phyloP scores from a whole-genome alignment of 2,888 invertebrate genomes.

The Spatulosminthurus flaviceps region DNA sequence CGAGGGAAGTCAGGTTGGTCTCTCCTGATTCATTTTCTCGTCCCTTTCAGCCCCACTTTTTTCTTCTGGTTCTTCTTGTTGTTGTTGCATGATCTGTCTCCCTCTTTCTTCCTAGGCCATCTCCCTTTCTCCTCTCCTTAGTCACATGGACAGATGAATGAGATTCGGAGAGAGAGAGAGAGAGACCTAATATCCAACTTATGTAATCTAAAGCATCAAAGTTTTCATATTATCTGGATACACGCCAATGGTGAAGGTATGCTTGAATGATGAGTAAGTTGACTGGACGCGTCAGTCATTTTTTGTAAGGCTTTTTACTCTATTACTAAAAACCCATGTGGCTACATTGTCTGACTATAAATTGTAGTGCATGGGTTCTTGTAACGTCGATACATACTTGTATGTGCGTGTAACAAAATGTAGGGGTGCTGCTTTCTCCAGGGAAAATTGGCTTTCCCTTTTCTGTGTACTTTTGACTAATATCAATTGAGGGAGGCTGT shows the following conservation, averaged over 20 bases:
- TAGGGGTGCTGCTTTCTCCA: too few relatives aligned
- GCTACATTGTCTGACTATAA: too few relatives aligned
- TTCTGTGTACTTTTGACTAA: neutral
- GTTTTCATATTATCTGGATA: slow-evolving; percentile 7
- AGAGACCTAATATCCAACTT: neutral
- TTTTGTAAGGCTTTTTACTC: too few relatives aligned
- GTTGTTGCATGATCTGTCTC: neutral
- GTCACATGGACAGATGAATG: neutral
- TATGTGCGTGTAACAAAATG: too few relatives aligned
- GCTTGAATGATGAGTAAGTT: neutral
- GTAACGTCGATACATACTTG: too few relatives aligned
- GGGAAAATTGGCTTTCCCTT: neutral
- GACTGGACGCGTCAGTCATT: slow-evolving; percentile 9
- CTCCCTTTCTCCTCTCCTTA: neutral
- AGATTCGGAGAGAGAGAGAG: slow-evolving; percentile 14
- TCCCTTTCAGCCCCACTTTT: slow-evolving; percentile 15
- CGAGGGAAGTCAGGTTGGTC: neutral
- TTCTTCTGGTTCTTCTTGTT: neutral
- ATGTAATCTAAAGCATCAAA: slow-evolving; percentile 4
- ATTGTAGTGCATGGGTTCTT: too few relatives aligned
- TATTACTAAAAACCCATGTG: too few relatives aligned
- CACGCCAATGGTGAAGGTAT: neutral
- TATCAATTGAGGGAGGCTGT: neutral
- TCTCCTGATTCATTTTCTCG: slow-evolving; percentile 8
- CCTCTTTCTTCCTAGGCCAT: slow-evolving; percentile 8